phyloP scores from a whole-genome alignment of 2,113 vertebrate species.

The Beaufortia kweichowensis region DNA sequence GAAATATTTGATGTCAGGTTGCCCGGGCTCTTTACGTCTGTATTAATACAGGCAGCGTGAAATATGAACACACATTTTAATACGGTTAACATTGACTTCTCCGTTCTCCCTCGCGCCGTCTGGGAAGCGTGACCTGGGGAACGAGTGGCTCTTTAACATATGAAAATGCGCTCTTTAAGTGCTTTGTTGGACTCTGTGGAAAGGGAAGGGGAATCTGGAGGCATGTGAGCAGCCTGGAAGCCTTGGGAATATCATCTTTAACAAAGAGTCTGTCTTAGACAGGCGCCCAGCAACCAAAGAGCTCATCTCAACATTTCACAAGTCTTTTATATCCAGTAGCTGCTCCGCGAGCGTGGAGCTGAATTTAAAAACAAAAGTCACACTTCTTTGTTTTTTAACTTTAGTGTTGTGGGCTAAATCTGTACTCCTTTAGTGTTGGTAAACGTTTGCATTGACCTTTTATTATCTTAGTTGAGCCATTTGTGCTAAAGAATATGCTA shows the following conservation, averaged over 20 bases:
- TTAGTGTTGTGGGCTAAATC: too few relatives aligned
- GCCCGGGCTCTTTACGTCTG: slow-evolving; percentile 14
- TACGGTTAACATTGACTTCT: slow-evolving; percentile 45
- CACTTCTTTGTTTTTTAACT: slow-evolving; percentile 20
- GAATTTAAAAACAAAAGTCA: slow-evolving; percentile 32
- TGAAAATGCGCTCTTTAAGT: slow-evolving; percentile 55
- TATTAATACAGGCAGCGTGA: slow-evolving; percentile 37
- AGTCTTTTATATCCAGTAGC: slow-evolving; percentile 55
- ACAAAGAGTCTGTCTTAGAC: slow-evolving; percentile 62
- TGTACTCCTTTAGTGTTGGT: neutral
- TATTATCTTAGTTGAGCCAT: too few relatives aligned
- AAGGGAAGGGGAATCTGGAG: slow-evolving; percentile 40
- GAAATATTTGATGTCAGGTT: slow-evolving; percentile 45
- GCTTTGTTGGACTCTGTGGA: slow-evolving; percentile 40
- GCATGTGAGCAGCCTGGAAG: slow-evolving; percentile 42
- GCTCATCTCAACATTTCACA: slow-evolving; percentile 52
- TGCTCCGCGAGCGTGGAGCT: slow-evolving; percentile 25
- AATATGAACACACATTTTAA: slow-evolving; percentile 39
- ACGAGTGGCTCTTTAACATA: slow-evolving; percentile 53
- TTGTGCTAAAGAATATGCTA: too few relatives aligned
- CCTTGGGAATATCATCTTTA: slow-evolving; percentile 57
- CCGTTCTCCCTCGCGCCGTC: slow-evolving; percentile 11
- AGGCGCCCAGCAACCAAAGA: slow-evolving; percentile 53
- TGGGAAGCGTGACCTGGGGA: slow-evolving; percentile 41
- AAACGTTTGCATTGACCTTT: neutral